Conservation (phyloP, 2,797 vertebrate species). For the Bryconaethiops microstoma region DNA sequence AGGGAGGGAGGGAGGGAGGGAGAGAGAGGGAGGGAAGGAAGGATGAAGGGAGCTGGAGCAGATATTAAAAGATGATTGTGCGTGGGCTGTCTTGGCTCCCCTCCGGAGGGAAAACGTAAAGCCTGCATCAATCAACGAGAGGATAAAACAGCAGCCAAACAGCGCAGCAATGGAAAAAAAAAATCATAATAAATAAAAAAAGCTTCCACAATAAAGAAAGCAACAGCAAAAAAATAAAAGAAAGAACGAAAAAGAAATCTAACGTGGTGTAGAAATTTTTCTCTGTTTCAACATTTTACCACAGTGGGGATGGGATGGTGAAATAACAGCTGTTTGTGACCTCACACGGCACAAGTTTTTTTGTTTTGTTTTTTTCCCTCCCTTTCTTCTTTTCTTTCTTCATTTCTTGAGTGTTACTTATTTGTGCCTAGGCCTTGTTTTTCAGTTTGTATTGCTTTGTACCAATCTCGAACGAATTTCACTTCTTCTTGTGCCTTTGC, state of each 20-base stretch:
- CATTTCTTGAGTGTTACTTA: conserved; percentile 14
- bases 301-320: conserved; percentile 67
- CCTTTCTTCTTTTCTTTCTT: conserved; percentile 13
- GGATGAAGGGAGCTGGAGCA: conserved; percentile 65
- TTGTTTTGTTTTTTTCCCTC: conserved; percentile 8
- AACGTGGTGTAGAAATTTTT: conserved; percentile 71
- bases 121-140: conserved; percentile 72
- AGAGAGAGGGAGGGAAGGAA: conserved; percentile 20
- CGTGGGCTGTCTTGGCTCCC: conserved; percentile 71
- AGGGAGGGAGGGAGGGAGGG: conserved; percentile 17
- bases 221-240: conserved; percentile 20
- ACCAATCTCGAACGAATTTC: background rate
- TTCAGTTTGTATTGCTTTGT: conserved; percentile 14
- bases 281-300: conserved; percentile 76
- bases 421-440: conserved; percentile 24
- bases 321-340: conserved; percentile 73
- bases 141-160: conserved; percentile 69
- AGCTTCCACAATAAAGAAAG: conserved; percentile 42
- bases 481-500: background rate
- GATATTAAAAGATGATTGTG: conserved; percentile 82
- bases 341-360: conserved; percentile 60
- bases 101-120: conserved; percentile 75
- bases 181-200: conserved; percentile 39
- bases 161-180: conserved; percentile 39
- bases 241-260: conserved; percentile 54